Percentiles rank a stretch among this genome's conserved stretches.
Evolutionary conservation across 2,113 vertebrate genomes (phyloP).

Genomic region (Mormyrus lacerda): DNA sequence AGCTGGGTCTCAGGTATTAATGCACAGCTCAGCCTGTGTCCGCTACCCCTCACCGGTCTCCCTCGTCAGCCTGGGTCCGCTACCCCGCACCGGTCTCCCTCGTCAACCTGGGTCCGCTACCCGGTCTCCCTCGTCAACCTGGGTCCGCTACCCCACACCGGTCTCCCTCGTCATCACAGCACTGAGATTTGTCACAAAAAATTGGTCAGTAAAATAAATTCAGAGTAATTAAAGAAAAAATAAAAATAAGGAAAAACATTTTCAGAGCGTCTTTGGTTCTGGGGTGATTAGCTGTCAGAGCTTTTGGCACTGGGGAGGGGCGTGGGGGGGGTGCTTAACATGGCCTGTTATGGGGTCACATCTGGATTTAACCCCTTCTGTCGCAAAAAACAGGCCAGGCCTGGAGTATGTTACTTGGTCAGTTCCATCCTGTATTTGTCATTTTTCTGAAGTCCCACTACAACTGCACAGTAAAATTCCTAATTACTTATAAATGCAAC

Average conservation of each 20-base stretch:
- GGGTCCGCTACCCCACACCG: too few species aligned
- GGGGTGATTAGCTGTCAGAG: neutral
- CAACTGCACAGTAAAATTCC: neutral
- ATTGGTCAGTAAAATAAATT: neutral
- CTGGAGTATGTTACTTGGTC: conserved; percentile 39
- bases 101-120: too few species aligned
- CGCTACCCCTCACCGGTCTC: neutral
- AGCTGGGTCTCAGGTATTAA: neutral
- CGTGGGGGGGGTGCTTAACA: neutral
- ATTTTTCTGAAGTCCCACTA: neutral
- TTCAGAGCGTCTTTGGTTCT: neutral
- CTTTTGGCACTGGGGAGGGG: neutral
- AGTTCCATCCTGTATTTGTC: neutral
- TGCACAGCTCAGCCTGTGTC: neutral
- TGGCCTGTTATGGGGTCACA: conserved; percentile 33
- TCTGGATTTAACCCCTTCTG: conserved; percentile 38
- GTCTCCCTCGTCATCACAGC: neutral
- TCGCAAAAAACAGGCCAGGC: conserved; percentile 16
- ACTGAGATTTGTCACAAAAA: neutral
- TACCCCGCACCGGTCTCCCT: too few species aligned
- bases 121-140: too few species aligned
- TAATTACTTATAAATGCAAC: conserved; percentile 9
- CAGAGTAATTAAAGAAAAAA: conserved; percentile 24
- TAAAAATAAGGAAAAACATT: conserved; percentile 1
- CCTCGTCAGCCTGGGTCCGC: neutral